Evolutionary conservation across 2,888 invertebrate genomes (phyloP).

Genomic region (Digitonthophagus gazella): DNA sequence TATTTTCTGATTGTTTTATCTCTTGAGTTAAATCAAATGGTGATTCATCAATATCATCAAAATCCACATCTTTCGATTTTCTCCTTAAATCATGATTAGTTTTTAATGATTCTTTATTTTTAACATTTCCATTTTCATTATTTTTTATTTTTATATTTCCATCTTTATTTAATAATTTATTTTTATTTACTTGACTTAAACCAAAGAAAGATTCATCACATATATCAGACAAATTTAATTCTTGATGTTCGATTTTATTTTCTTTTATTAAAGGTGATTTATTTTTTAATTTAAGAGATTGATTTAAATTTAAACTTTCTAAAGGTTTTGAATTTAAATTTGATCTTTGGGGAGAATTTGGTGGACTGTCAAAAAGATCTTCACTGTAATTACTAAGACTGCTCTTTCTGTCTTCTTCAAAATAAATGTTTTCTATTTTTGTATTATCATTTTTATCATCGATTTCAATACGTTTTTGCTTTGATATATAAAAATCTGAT

Average conservation of each 20-base stretch:
- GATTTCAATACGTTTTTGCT: not conserved
- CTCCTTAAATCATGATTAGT: not conserved
- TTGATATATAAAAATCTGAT: too few relatives aligned
- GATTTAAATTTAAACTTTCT: not conserved
- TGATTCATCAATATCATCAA: too few relatives aligned
- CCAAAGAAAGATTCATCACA: too few relatives aligned
- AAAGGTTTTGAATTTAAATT: not conserved
- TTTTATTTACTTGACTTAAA: too few relatives aligned
- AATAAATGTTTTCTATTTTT: not conserved
- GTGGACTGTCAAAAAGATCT: not conserved
- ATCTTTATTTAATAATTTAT: too few relatives aligned
- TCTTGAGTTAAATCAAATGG: too few relatives aligned
- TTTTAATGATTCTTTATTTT: not conserved
- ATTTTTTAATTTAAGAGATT: not conserved
- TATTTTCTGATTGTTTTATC: too few relatives aligned
- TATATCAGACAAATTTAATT: too few relatives aligned
- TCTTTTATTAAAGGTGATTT: too few relatives aligned
- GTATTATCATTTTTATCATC: not conserved
- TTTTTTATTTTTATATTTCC: too few relatives aligned
- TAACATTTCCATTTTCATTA: not conserved
- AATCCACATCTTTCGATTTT: slow-evolving; percentile 22
- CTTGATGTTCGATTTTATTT: too few relatives aligned
- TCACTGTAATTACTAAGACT: not conserved
- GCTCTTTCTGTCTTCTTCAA: not conserved
- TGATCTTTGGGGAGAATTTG: not conserved